Base-by-base conservation (phyloP, 2,113 vertebrate species). In the Scortum barcoo region DNA sequence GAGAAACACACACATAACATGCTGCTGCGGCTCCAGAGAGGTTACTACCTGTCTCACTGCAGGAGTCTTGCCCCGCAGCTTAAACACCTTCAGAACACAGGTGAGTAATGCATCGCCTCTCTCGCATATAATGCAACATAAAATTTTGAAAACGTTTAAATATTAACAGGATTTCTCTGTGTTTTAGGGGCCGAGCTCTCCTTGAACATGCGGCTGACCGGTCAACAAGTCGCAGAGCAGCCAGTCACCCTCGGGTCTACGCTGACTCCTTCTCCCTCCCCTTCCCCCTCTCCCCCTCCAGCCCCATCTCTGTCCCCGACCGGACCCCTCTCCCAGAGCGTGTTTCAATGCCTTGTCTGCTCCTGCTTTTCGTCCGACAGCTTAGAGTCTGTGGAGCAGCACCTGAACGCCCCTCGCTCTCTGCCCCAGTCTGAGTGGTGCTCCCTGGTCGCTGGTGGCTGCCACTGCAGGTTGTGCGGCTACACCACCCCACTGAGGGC, bases 1-100 rank as follows among this genome's bases (percentile, higher is more conserved):
- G 98, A 99, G 96, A 99, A 99, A 95, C 98, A 99, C 95, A 99
- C 99, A 89, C 98, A 99, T 62, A 99, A 99, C 63, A 97, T 99
- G 97, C 94, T 99, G 97, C 94, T 99, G 89, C 93, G 99, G 86
- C 95, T 99, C 74, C 98, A 99, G 95, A 98, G 93, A 97, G 98
- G 81, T 94, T 99, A 98, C 95, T 99, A 99, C 94, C 95, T 99
- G 95, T 97, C 97, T 0, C 98, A 98, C 93, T 97, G 97, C 93
- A 95, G 97, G 95, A 96, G 93, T 91, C 96, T 98, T 42, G 95
- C 96, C 82, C 95, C 93, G 72, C 72, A 97, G 90, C 87, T 94
- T 38, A 98, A 98, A 95, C 97, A 97, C 93, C 94, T 97, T 2
- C 97, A 98, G 51, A 87, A 94, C 33, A 89, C 97, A 94, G 94